Evolutionary conservation across 2,888 invertebrate species (phyloP).

Genomic region (Acleris laterana): DNA sequence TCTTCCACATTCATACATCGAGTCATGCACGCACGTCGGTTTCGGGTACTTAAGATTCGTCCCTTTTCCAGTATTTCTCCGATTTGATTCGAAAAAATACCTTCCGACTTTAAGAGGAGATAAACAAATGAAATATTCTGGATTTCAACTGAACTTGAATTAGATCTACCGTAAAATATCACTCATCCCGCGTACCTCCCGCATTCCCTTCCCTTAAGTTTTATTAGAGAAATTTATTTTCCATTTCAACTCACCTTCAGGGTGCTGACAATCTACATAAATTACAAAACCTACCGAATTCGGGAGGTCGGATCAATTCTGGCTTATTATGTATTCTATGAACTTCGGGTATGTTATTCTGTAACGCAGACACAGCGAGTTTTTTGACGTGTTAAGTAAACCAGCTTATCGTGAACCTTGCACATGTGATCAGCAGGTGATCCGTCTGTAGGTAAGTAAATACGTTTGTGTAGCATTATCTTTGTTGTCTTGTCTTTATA

Average conservation of each 20-base stretch:
- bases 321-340: conserved; percentile 31
- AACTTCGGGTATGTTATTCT: conserved; percentile 1
- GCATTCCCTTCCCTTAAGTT: conserved; percentile 38
- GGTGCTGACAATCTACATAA: conserved; percentile 42
- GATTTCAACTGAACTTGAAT: neutral
- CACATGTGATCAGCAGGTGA: no score
- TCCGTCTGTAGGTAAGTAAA: no score
- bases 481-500: no score
- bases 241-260: conserved; percentile 37
- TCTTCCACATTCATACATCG: no score
- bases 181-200: conserved; percentile 15
- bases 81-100: no score
- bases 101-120: neutral
- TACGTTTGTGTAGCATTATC: no score
- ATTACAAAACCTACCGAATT: conserved; percentile 37
- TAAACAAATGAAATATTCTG: neutral
- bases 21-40: no score
- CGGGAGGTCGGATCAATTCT: conserved; percentile 30
- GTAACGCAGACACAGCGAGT: no score
- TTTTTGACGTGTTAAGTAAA: no score
- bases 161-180: conserved; percentile 3
- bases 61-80: no score
- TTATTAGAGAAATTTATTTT: conserved; percentile 41
- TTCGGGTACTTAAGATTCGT: no score
- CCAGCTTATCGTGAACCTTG: no score